These are phyloP conservation scores for Megalonaias nervosa DNA, from an alignment of 1,140 invertebrate species.

Conservation along the genomic window DNA sequence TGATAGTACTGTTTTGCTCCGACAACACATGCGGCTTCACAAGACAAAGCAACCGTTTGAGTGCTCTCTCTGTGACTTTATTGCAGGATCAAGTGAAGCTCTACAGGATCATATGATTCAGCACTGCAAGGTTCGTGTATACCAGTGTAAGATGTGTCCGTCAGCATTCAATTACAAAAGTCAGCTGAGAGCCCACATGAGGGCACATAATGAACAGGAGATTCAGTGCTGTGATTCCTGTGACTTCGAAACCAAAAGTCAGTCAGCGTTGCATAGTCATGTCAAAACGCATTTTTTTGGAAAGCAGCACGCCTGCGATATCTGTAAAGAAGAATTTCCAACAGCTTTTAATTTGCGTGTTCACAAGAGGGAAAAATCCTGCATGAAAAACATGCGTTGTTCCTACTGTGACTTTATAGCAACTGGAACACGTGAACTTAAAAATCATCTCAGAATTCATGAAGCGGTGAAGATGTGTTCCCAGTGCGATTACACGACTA, in stretches of 20 bases:
- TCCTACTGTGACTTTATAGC: conserved; percentile 52
- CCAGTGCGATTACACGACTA: conserved; percentile 29
- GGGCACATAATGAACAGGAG: conserved; percentile 65
- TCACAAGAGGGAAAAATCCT: conserved; percentile 47
- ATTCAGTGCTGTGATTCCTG: conserved; percentile 63
- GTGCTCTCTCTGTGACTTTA: conserved; percentile 67
- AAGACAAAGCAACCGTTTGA: conserved; percentile 66
- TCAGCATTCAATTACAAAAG: conserved; percentile 68
- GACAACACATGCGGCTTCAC: conserved; percentile 68
- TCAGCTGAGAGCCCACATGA: conserved; percentile 69
- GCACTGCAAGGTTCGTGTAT: conserved; percentile 68
- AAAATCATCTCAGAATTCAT: conserved; percentile 34
- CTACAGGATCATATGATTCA: conserved; percentile 69
- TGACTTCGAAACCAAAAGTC: conserved; percentile 62
- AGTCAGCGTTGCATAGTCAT: conserved; percentile 56
- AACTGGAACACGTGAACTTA: conserved; percentile 26
- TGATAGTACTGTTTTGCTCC: conserved; percentile 50
- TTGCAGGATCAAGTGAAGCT: conserved; percentile 60
- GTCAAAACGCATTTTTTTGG: conserved; percentile 50
- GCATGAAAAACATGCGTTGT: conserved; percentile 46
- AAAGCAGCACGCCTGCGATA: conserved; percentile 47
- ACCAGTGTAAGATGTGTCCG: conserved; percentile 66
- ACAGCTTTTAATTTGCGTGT: conserved; percentile 45
- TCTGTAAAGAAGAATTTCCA: conserved; percentile 51
- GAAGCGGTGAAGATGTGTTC: conserved; percentile 28